Conservation (phyloP, 2,888 invertebrate species). For the Cacoxenus indagator region DNA sequence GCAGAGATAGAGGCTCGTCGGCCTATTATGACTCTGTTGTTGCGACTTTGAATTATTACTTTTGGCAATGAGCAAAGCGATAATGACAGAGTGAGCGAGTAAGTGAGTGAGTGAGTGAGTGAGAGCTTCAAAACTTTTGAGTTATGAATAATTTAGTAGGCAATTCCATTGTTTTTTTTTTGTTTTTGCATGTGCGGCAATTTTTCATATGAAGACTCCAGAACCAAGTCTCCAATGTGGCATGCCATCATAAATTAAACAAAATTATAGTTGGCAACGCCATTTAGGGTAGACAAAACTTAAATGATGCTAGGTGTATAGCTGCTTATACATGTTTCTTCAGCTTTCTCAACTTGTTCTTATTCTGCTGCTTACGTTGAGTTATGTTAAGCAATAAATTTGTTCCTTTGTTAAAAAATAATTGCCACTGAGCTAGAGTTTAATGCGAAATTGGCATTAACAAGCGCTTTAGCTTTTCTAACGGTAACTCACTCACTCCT, state of each 20-base stretch:
- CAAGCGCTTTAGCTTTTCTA: not conserved
- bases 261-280: not conserved
- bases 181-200: slow-evolving; percentile 3
- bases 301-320: not conserved
- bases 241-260: not conserved
- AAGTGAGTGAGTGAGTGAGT: too few species aligned
- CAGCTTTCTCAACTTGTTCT: too few species aligned
- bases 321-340: not conserved
- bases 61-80: not conserved
- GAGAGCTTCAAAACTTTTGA: slow-evolving; percentile 8
- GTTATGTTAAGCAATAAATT: not conserved
- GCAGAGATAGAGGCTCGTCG: not conserved
- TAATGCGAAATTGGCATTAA: not conserved
- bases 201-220: not conserved
- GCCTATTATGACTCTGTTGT: not conserved
- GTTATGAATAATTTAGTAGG: slow-evolving; percentile 7
- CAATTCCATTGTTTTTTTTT: too few species aligned
- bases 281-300: not conserved
- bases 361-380: too few species aligned
- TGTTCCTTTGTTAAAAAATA: not conserved
- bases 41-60: not conserved
- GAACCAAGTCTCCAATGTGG: not conserved
- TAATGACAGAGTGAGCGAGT: too few species aligned
- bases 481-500: not conserved
- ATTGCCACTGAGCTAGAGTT: not conserved